Conservation (phyloP, 2,888 invertebrate genomes). For the Diogma glabrata region DNA sequence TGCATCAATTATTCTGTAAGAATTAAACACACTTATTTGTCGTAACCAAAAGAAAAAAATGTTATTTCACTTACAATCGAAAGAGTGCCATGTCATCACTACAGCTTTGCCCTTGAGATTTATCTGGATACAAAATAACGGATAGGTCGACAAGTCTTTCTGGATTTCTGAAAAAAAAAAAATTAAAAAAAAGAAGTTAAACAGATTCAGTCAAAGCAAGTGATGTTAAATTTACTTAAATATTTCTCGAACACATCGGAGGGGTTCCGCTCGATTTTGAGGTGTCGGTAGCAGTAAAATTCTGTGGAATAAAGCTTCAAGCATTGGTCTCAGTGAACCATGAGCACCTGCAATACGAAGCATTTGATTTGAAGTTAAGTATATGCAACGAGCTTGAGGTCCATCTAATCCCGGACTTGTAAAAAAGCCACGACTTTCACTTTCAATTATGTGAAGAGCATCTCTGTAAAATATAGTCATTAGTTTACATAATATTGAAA, state of each 20-base stretch:
- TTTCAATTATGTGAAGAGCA: constrained; percentile 36
- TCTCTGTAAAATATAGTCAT: constrained; percentile 24
- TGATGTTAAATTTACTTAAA: constrained; percentile 43
- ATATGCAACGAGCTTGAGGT: constrained; percentile 80
- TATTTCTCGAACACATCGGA: constrained; percentile 72
- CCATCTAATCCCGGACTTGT: constrained; percentile 51
- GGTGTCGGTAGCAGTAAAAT: constrained; percentile 83
- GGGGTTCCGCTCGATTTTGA: constrained; percentile 70
- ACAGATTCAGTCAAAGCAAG: no score
- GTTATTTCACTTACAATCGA: constrained; percentile 49
- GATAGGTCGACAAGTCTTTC: constrained; percentile 62
- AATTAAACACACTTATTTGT: not conserved
- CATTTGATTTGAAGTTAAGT: constrained; percentile 75
- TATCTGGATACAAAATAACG: constrained; percentile 51
- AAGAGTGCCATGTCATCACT: constrained; percentile 73
- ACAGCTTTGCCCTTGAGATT: constrained; percentile 48
- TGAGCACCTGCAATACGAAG: constrained; percentile 80
- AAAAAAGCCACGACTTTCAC: constrained; percentile 36
- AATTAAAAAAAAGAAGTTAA: not conserved
- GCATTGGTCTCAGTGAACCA: constrained; percentile 72
- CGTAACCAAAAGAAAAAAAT: no score
- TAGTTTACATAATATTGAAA: not conserved
- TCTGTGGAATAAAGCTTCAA: constrained; percentile 87
- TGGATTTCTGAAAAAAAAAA: constrained; percentile 40
- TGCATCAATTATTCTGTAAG: constrained; percentile 73